Evolutionary conservation across 2,113 vertebrate species (phyloP).

Genomic region (Rana temporaria): DNA sequence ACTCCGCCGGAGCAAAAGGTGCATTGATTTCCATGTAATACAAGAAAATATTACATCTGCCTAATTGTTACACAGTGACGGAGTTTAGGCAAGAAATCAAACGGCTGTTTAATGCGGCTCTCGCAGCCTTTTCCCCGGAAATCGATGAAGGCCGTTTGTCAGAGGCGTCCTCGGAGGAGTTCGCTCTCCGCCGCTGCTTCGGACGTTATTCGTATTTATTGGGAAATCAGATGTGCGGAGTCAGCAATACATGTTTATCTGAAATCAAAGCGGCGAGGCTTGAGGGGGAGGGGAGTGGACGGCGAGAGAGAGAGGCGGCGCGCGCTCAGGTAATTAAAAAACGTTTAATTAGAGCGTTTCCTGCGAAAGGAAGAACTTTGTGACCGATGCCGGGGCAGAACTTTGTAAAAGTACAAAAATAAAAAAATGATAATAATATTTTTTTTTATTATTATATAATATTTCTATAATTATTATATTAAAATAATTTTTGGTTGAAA

Average conservation of each 20-base stretch:
- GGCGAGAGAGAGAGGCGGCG: constrained; percentile 78
- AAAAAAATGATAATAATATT: no score
- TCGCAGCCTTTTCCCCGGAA: constrained; percentile 72
- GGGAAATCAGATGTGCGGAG: constrained; percentile 83
- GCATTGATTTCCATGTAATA: constrained; percentile 98
- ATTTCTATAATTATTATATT: no score
- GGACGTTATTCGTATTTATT: constrained; percentile 71
- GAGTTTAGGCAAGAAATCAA: constrained; percentile 86
- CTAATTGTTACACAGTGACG: constrained; percentile 90
- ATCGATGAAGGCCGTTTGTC: constrained; percentile 97
- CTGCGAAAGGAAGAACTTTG: constrained; percentile 71
- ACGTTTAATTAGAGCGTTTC: constrained; percentile 84
- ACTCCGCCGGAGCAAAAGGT: constrained; percentile 82
- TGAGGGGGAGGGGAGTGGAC: constrained; percentile 72
- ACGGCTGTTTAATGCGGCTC: constrained; percentile 86
- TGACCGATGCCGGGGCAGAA: background rate
- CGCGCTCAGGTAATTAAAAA: constrained; percentile 97
- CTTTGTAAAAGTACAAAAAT: background rate
- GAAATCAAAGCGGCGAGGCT: constrained; percentile 88
- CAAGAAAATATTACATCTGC: constrained; percentile 94
- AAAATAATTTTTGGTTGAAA: no score
- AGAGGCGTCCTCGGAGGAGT: constrained; percentile 82
- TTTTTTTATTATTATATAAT: no score
- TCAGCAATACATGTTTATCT: constrained; percentile 95
- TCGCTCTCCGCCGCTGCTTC: constrained; percentile 68